phyloP scores from a whole-genome alignment of 2,113 vertebrate species.

The Hippopotamus amphibius region DNA sequence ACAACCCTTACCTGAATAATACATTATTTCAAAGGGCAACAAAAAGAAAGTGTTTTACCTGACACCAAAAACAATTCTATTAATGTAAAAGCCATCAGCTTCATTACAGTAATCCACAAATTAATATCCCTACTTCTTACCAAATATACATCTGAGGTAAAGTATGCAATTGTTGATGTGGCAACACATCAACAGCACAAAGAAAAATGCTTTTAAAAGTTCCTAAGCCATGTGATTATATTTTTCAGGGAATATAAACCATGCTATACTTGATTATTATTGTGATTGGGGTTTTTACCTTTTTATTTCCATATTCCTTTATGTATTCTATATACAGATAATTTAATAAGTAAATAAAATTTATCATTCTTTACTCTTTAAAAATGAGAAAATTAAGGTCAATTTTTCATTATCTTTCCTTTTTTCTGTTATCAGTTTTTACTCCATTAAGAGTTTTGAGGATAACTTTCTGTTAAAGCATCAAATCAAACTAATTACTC shows the following conservation, averaged over 20 bases:
- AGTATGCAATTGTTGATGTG: neutral
- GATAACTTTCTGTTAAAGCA: slow-evolving; percentile 65
- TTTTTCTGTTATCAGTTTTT: slow-evolving; percentile 57
- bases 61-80: slow-evolving; percentile 25
- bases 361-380: slow-evolving; percentile 62
- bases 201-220: slow-evolving; percentile 44
- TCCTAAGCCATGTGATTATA: neutral
- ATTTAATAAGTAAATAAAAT: slow-evolving; percentile 27
- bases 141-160: neutral
- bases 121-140: slow-evolving; percentile 51
- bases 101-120: slow-evolving; percentile 19
- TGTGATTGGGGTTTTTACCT: neutral
- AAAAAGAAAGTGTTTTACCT: neutral
- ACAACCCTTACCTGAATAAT: neutral
- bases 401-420: slow-evolving; percentile 66
- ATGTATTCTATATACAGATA: slow-evolving; percentile 49
- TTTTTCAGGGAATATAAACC: neutral
- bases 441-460: slow-evolving; percentile 70
- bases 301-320: slow-evolving; percentile 52
- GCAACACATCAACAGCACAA: neutral
- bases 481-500: slow-evolving; percentile 79
- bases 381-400: slow-evolving; percentile 66
- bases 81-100: neutral
- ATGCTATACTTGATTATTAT: neutral
- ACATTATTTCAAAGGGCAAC: neutral